phyloP scores from a whole-genome alignment of 2,888 invertebrate genomes.

The Limenitis arthemis region DNA sequence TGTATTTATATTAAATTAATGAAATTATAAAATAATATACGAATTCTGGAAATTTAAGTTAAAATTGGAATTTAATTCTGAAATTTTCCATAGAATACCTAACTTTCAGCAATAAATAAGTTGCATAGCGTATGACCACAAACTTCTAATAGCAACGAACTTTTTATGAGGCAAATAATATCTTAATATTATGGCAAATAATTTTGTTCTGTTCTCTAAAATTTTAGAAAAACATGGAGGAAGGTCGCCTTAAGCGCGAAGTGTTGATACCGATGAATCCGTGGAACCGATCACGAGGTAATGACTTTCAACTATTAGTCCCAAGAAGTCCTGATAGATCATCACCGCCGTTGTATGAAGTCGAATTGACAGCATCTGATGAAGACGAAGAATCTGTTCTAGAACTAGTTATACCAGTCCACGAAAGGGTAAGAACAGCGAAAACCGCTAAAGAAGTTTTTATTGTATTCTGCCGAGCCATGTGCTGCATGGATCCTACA shows the following conservation, averaged over 20 bases:
- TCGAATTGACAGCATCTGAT: conserved; percentile 60
- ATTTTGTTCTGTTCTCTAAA: not conserved
- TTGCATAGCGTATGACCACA: no score
- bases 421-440: no score
- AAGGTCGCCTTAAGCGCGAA: conserved; percentile 23
- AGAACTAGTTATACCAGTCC: conserved; percentile 49
- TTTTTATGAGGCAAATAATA: no score
- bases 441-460: conserved; percentile 27
- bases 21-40: not conserved
- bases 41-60: no score
- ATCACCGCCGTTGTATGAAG: conserved; percentile 53
- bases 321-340: conserved; percentile 35
- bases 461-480: conserved; percentile 33
- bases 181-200: not conserved
- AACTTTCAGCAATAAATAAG: no score
- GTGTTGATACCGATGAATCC: conserved; percentile 18
- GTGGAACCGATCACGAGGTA: conserved; percentile 6
- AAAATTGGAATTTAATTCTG: no score
- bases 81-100: no score
- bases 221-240: conserved; percentile 29
- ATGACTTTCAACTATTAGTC: not conserved
- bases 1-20: not conserved
- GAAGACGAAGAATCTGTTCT: conserved; percentile 62
- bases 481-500: conserved; percentile 39
- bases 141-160: no score